Evolutionary conservation across 2,113 vertebrate genomes (phyloP).

Genomic region (Hippopotamus amphibius): DNA sequence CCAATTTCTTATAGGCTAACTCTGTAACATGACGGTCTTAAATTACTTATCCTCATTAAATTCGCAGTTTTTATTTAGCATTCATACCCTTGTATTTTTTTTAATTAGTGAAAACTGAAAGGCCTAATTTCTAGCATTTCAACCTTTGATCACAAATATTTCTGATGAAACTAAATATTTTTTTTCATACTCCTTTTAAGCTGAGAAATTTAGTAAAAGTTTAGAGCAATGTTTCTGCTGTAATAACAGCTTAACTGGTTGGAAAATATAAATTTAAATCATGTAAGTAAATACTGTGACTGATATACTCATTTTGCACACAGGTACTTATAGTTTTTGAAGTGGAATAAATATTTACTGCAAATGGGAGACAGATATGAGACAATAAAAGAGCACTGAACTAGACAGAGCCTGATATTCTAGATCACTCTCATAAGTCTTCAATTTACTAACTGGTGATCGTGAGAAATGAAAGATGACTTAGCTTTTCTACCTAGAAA

Average conservation of each 20-base stretch:
- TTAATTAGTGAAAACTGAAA: constrained; percentile 22
- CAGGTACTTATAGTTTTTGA: neutral
- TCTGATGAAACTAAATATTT: neutral
- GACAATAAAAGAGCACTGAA: neutral
- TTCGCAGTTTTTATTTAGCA: neutral
- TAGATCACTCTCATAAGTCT: neutral
- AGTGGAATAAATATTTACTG: neutral
- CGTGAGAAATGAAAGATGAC: neutral
- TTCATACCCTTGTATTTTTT: neutral
- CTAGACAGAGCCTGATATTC: neutral
- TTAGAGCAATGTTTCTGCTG: neutral
- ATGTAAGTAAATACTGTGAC: neutral
- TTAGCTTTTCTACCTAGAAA: neutral
- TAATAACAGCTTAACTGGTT: neutral
- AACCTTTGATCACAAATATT: constrained; percentile 25
- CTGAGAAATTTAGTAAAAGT: neutral
- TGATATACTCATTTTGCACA: neutral
- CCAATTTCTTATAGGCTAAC: neutral
- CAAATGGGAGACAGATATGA: neutral
- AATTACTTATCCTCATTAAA: neutral
- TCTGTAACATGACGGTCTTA: neutral
- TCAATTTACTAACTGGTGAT: neutral
- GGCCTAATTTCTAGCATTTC: neutral
- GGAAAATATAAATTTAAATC: neutral
- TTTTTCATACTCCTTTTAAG: neutral